Evolutionary conservation across 1,140 invertebrate species (phyloP).

Genomic region (Harlomillsia oculata): DNA sequence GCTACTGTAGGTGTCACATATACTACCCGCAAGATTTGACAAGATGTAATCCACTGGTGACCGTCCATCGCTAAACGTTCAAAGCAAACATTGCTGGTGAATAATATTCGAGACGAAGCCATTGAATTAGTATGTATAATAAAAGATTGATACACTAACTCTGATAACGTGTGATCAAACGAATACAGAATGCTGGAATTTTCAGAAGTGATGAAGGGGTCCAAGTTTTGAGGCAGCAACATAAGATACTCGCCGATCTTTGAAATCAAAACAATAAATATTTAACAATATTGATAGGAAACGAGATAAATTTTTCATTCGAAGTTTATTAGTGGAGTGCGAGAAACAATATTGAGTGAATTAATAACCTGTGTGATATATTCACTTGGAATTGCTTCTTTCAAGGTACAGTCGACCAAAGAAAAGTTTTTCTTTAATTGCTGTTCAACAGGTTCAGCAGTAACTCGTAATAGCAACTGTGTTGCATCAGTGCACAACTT

Average conservation of each 20-base stretch:
- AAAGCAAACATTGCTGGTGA: too few relatives aligned
- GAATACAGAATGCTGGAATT: conserved; percentile 29
- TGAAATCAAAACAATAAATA: not conserved
- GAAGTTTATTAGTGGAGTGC: too few relatives aligned
- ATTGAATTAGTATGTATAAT: too few relatives aligned
- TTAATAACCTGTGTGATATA: conserved; percentile 29
- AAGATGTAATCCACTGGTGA: conserved; percentile 33
- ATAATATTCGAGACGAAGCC: too few relatives aligned
- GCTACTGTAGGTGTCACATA: conserved; percentile 27
- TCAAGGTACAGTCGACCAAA: conserved; percentile 26
- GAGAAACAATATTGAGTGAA: not conserved
- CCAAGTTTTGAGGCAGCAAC: conserved; percentile 34
- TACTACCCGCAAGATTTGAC: conserved; percentile 23
- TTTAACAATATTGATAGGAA: too few relatives aligned
- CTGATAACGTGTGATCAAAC: conserved; percentile 32
- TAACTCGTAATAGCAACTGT: conserved; percentile 27
- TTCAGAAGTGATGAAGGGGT: conserved; percentile 31
- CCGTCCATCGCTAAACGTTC: conserved; percentile 19
- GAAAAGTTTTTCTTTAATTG: conserved; percentile 29
- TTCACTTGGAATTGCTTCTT: conserved; percentile 33
- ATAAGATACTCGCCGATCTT: conserved; percentile 31
- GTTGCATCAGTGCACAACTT: conserved; percentile 31
- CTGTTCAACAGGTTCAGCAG: conserved; percentile 23
- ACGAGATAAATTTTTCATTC: too few relatives aligned
- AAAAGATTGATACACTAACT: not conserved